Base-by-base conservation (phyloP, 2,888 invertebrate species). In the Drosophila neonasuta region DNA sequence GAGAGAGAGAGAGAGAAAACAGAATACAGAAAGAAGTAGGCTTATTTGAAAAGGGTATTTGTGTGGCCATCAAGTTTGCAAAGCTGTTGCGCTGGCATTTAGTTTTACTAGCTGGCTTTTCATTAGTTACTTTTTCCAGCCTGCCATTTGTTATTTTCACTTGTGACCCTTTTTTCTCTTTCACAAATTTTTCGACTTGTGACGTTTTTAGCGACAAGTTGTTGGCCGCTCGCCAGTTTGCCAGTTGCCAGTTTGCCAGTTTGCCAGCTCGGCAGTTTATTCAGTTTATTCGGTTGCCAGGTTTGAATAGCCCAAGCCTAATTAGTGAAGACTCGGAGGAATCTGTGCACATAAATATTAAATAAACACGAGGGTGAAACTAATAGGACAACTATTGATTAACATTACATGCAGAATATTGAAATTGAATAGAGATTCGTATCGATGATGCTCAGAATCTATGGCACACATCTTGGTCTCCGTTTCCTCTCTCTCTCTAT, bases 81-180 rank as follows among this genome's bases (percentile, higher is more conserved):
- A 1, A 34, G 32, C 13, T 34, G 15, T 11, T 10, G 15, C 39
- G 8, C 39, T 15, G 13, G 34, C 34, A 55, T 44, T 54, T 44
- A 44, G 44, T 24, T 55, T 55, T 11, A 36, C 36, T 36, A 61
- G 62, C 63, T 50, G 62, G 62, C 41, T 73, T 79, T 77, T 70
- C 68, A 74, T 80, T 80, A 66, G 81, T 75, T 78, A 63, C 67
- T 54, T 24, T 70, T 61, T 58, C 20, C 36, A 54, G 61, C 44
- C 63, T 48, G 68, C 20, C 57, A 66, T 68, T 71, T 71, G 76
- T 68, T 75, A 58, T 68, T 66, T 69, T 64, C 48, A 57, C 60
- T 42, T 57, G 50, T 45, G 58, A 57, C 64, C 58, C 48, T 61
- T 62, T 68, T 49, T 11, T 11, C n/a, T 36, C 46, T 49, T 59